Conservation (phyloP, 2,113 vertebrate species). For the Xyrauchen texanus region DNA sequence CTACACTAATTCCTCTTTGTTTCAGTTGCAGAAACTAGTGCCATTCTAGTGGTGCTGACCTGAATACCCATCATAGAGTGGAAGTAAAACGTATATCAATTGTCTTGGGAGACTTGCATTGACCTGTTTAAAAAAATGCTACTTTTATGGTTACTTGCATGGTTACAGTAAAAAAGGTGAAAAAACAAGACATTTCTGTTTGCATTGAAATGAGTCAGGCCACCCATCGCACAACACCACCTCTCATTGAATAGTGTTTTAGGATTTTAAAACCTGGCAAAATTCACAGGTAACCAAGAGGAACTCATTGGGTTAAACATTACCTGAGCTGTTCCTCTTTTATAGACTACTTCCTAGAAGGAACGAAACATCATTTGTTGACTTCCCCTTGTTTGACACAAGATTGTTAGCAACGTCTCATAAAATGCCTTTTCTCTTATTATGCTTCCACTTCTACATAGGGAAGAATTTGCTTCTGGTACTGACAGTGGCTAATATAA, state of each 20-base stretch:
- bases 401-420: conserved; percentile 31
- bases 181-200: neutral
- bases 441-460: conserved; percentile 27
- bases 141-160: no score
- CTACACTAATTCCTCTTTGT: conserved; percentile 26
- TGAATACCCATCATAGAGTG: neutral
- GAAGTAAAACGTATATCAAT: no score
- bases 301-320: conserved; percentile 46
- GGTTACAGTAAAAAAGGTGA: neutral
- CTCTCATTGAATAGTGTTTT: conserved; percentile 3
- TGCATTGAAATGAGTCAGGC: neutral
- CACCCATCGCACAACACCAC: conserved; percentile 3
- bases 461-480: neutral
- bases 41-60: neutral
- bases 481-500: conserved; percentile 10
- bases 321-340: conserved; percentile 35
- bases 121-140: no score
- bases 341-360: conserved; percentile 46
- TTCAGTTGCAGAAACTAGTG: conserved; percentile 13
- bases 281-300: conserved; percentile 37
- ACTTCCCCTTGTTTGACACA: conserved; percentile 58
- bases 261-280: neutral
- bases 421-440: conserved; percentile 41
- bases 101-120: no score
- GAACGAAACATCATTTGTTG: conserved; percentile 39